Evolutionary conservation across 2,113 vertebrate species (phyloP).

Genomic region (Tauraco erythrolophus): DNA sequence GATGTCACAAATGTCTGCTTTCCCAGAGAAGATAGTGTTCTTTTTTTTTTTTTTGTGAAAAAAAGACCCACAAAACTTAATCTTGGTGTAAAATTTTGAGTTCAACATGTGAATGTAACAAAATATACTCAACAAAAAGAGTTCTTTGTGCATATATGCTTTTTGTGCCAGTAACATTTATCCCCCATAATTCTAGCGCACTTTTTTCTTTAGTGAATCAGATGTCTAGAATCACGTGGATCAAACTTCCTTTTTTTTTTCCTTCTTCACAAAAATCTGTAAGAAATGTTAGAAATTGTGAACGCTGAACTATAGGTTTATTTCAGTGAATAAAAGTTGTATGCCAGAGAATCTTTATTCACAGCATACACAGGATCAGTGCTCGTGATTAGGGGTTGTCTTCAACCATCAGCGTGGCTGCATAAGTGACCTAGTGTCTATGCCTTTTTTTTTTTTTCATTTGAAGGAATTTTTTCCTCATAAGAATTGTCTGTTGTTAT

Average conservation of each 20-base stretch:
- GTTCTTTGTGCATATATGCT: background rate
- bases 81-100: background rate
- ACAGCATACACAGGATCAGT: background rate
- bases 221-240: background rate
- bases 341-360: background rate
- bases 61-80: background rate
- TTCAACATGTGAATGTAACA: background rate
- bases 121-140: background rate
- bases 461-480: background rate
- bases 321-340: background rate
- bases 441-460: background rate
- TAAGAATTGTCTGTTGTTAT: background rate
- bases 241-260: background rate
- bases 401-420: background rate
- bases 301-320: background rate
- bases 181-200: background rate
- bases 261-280: background rate
- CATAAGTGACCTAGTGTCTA: background rate
- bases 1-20: background rate
- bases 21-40: background rate
- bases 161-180: background rate
- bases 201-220: background rate
- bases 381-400: background rate
- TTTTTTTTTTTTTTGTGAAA: background rate
- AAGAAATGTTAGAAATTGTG: background rate